These are phyloP conservation scores for Tupiocoris notatus DNA, from an alignment of 2,888 invertebrate genomes.

Conservation along the genomic window DNA sequence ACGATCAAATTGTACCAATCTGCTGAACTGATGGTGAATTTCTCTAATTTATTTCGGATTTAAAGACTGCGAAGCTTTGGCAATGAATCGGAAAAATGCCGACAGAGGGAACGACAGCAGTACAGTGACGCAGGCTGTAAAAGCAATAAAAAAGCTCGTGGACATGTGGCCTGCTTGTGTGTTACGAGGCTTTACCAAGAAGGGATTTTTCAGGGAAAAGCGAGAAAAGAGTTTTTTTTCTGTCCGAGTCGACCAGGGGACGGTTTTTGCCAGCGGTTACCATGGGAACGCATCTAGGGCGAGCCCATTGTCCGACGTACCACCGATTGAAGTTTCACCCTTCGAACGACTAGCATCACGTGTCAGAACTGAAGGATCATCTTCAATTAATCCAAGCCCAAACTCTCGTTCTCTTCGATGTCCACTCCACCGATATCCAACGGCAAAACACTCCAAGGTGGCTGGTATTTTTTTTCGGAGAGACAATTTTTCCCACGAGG, in stretches of 20 bases:
- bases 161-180: not conserved
- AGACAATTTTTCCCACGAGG: not conserved
- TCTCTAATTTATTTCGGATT: too few relatives aligned
- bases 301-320: not conserved
- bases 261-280: not conserved
- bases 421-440: not conserved
- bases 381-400: constrained; percentile 4
- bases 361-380: constrained; percentile 2
- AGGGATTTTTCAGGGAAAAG: not conserved
- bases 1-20: too few relatives aligned
- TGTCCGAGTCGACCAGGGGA: not conserved
- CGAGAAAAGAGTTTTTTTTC: not conserved
- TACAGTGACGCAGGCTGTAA: not conserved
- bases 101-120: not conserved
- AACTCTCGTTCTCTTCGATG: not conserved
- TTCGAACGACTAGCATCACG: not conserved
- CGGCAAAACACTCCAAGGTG: not conserved
- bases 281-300: not conserved
- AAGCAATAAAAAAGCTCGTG: not conserved
- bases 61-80: not conserved
- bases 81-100: not conserved
- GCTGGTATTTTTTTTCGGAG: not conserved
- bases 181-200: not conserved
- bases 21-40: too few relatives aligned
- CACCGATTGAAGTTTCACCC: not conserved